Conservation (phyloP, 2,113 vertebrate genomes). For the Columba janthina region DNA sequence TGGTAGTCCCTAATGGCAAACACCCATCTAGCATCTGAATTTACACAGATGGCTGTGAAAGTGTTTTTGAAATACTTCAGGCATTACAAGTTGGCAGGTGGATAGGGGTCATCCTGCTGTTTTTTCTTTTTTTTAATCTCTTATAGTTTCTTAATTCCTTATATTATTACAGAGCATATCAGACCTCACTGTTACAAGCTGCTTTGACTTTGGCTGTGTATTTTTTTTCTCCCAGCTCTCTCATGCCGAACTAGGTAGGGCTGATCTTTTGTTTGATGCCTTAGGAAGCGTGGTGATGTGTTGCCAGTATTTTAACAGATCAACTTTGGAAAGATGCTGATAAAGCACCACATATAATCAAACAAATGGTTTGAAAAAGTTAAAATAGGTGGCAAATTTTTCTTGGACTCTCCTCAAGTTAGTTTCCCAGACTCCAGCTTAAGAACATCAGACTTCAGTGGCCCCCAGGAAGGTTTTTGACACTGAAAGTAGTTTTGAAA, state of each 20-base stretch:
- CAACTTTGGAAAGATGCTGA: neutral
- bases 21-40: neutral
- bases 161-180: neutral
- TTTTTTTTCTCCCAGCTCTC: neutral
- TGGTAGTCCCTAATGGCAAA: neutral
- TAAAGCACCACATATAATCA: neutral
- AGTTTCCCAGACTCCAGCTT: neutral
- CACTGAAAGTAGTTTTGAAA: neutral
- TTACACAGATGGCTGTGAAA: neutral
- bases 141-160: neutral
- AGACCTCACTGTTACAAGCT: neutral
- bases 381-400: neutral
- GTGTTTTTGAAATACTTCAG: neutral
- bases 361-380: neutral
- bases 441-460: neutral
- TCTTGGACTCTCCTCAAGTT: neutral
- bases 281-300: neutral
- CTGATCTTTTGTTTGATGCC: neutral
- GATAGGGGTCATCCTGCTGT: neutral
- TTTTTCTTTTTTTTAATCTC: neutral
- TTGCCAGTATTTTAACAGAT: neutral
- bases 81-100: neutral
- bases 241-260: neutral
- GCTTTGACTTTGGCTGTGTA: neutral
- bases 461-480: neutral